Evolutionary conservation across 2,797 vertebrate species (phyloP), one percentile per base, ranked within the genome.

Genomic region (Sebastes paucispinis): DNA sequence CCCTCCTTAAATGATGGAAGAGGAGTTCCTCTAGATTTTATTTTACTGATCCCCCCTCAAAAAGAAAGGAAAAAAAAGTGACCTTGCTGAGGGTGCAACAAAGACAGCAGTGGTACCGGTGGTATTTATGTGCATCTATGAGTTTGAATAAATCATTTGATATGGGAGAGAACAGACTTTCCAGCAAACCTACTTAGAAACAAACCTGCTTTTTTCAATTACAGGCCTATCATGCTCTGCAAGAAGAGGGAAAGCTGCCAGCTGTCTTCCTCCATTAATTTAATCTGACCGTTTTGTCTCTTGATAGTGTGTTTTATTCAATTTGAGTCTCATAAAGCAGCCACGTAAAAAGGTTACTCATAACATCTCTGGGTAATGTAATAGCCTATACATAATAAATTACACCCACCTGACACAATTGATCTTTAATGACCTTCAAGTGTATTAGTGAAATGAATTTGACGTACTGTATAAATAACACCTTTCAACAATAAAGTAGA

Each of bases 281-380:
- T 77, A 12, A 70, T 54, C 12, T 27, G 62, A 29, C 32, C 2
- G 24, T 58, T 66, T 57, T 72, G 16, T 79, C 43, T 65, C 34
- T 43, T 69, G 14, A 67, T 58, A 10, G 14, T 55, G 11, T 20
- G 18, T 75, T 64, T 80, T 47, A 76, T 75, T 79, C 14, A 47
- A 70, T 82, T 64, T 79, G 24, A 68, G 58, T 69, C n/a, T 57
- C 22, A 75, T 66, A 68, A 82, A 82, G 27, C 4, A 10, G 29
- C 50, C 71, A 54, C 5, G n/a, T 73, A 66, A 79, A 66, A 29
- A 60, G 13, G 57, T 47, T 36, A 59, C 22, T 36, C 52, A 58
- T 62, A 59, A 55, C 9, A 31, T 72, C 22, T 67, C 73, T 70
- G 39, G 22, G 11, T 75, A 66, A 65, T 62, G 8, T 68, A 55